Evolutionary conservation across 1,140 invertebrate genomes (phyloP), one percentile per base, ranked within the genome.

Genomic region (Oryzaephilus surinamensis): DNA sequence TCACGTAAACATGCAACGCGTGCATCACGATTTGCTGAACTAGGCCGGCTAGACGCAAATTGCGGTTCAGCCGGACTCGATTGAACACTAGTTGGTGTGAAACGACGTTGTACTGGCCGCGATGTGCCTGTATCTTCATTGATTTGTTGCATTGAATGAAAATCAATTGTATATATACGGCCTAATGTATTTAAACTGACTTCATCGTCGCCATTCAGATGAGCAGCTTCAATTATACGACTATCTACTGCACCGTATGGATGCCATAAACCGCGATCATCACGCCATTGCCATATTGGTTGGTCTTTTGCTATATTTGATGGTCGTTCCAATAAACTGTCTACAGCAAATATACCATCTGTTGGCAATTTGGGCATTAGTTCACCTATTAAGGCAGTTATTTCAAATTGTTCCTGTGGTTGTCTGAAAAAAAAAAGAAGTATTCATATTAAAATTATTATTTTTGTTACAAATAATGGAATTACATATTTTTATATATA

Each of bases 121-220:
- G 91, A 82, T 29, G 90, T 95, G 38, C 93, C 93, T 4, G 91
- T 91, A 62, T 96, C 92, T 67, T 97, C 93, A 64, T 97, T 97
- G 45, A 97, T 93, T 74, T 97, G 93, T 64, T 96, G 92, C 88
- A 97, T 93, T 48, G 88, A 82, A 64, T 91, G 84, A 54, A 97
- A 89, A 70, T 97, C 93, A 45, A 98, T 81, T 1, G 90, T 92
- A 62, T 97, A 97, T 6, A 88, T 92, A 52, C 88, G 75, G 40
- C 90, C 89, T 59, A 92, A 74, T 10, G 89, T 89, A 20, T 83
- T 86, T 29, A 97, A 70, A 57, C 82, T 91, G 41, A 96, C 85
- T 67, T 97, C 93, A 65, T 96, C 91, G 62, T 96, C 92, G 20
- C 87, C 90, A 57, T 84, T 83, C 57, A 87, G 77, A 65, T 92